Conservation (phyloP, 2,113 vertebrate genomes). For the Sebastes schlegelii region DNA sequence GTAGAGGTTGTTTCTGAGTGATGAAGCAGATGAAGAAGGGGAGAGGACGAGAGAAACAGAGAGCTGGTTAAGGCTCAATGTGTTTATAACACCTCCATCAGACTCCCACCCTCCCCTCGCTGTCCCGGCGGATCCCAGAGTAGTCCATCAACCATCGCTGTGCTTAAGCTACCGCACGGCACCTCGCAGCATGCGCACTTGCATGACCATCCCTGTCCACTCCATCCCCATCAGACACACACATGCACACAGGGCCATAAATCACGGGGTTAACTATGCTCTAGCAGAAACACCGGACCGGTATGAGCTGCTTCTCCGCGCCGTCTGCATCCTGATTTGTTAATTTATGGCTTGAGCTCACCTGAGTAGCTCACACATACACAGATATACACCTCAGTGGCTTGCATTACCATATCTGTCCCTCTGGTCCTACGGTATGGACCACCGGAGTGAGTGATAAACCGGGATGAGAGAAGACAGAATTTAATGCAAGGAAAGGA, state of each 20-base stretch:
- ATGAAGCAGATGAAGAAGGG: constrained; percentile 22
- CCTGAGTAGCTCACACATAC: constrained; percentile 29
- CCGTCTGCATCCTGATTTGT: constrained; percentile 62
- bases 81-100: constrained; percentile 25
- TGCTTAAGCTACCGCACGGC: not conserved
- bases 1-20: constrained; percentile 33
- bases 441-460: constrained; percentile 76
- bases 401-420: constrained; percentile 56
- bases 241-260: constrained; percentile 27
- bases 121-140: constrained; percentile 51
- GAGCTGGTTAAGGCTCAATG: not conserved
- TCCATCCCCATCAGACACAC: constrained; percentile 43
- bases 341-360: constrained; percentile 73
- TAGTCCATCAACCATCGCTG: constrained; percentile 21
- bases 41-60: constrained; percentile 6
- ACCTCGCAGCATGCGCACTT: constrained; percentile 1
- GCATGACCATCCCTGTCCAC: not conserved
- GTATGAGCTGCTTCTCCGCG: constrained; percentile 35
- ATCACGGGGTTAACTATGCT: constrained; percentile 53
- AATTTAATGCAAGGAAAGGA: constrained; percentile 42
- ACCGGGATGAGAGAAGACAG: constrained; percentile 50
- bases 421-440: constrained; percentile 53
- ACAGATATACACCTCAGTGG: constrained; percentile 29
- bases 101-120: not conserved
- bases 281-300: constrained; percentile 43